phyloP scores from a whole-genome alignment of 2,113 vertebrate species.

The Myiopsitta monachus region DNA sequence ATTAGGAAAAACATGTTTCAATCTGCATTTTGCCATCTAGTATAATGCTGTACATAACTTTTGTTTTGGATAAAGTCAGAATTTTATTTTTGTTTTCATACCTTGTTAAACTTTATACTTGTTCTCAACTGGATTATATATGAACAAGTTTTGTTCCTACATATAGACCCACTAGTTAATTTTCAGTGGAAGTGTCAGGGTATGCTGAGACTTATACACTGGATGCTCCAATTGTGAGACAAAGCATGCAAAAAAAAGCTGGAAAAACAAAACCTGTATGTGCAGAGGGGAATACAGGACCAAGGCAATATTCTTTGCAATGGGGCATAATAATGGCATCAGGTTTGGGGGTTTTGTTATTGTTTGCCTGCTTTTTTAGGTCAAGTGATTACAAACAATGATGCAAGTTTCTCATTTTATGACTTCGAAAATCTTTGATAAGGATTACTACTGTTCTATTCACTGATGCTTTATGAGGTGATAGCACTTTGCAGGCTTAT shows the following conservation, averaged over 20 bases:
- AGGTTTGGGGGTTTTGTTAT: background rate
- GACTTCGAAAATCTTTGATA: background rate
- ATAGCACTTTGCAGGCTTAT: background rate
- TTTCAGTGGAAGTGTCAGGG: background rate
- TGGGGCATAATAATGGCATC: background rate
- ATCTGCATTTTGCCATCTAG: background rate
- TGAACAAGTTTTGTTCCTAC: background rate
- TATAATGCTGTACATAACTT: background rate
- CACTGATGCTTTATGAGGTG: background rate
- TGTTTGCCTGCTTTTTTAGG: background rate
- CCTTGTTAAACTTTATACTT: background rate
- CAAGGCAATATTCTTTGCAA: background rate
- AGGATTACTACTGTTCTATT: background rate
- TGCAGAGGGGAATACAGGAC: background rate
- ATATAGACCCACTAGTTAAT: background rate
- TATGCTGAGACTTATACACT: background rate
- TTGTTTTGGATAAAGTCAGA: background rate
- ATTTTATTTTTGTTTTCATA: too few relatives aligned
- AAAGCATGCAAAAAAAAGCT: background rate
- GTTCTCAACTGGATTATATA: background rate
- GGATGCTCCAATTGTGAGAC: background rate
- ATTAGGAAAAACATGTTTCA: conserved; percentile 47
- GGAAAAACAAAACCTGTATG: background rate
- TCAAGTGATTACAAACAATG: background rate
- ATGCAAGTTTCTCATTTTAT: background rate